A percentile compares a stretch with the other conserved stretches of the same genome.
These are phyloP conservation scores for Scomber scombrus DNA, from an alignment of 2,113 vertebrate genomes.

Conservation along the genomic window DNA sequence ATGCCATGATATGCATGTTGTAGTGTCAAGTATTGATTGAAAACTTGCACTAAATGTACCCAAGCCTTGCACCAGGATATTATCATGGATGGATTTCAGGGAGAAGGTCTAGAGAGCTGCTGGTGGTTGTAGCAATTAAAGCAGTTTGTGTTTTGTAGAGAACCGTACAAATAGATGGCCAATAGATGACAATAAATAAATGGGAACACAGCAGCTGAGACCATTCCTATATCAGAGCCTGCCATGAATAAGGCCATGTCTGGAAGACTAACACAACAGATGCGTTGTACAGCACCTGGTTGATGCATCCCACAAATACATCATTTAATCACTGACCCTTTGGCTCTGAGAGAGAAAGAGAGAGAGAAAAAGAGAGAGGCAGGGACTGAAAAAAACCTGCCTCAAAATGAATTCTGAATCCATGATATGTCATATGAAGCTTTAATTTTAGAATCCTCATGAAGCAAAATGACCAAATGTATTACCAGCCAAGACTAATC, in stretches of 20 bases:
- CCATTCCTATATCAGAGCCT: conserved; percentile 54
- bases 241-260: conserved; percentile 39
- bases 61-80: conserved; percentile 11
- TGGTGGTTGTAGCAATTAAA: conserved; percentile 75
- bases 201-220: conserved; percentile 72
- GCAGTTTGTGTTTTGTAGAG: conserved; percentile 68
- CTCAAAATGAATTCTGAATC: conserved; percentile 63
- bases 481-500: conserved; percentile 73
- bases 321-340: conserved; percentile 75
- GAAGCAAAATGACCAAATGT: conserved; percentile 76
- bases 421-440: conserved; percentile 63
- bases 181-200: conserved; percentile 78
- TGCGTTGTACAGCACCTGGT: conserved; percentile 60
- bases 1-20: neutral
- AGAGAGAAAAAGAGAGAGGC: neutral
- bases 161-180: conserved; percentile 67
- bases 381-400: conserved; percentile 39
- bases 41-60: conserved; percentile 11
- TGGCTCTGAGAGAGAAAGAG: conserved; percentile 44
- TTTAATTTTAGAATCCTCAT: conserved; percentile 76
- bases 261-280: conserved; percentile 66
- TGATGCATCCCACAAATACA: conserved; percentile 58
- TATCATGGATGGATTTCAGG: conserved; percentile 50
- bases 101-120: conserved; percentile 38
- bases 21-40: conserved; percentile 14